A percentile compares a stretch with the other conserved stretches of the same genome.
These are phyloP conservation scores for Pachyrhynchus sulphureomaculatus DNA, from an alignment of 1,140 invertebrate genomes.

Conservation along the genomic window DNA sequence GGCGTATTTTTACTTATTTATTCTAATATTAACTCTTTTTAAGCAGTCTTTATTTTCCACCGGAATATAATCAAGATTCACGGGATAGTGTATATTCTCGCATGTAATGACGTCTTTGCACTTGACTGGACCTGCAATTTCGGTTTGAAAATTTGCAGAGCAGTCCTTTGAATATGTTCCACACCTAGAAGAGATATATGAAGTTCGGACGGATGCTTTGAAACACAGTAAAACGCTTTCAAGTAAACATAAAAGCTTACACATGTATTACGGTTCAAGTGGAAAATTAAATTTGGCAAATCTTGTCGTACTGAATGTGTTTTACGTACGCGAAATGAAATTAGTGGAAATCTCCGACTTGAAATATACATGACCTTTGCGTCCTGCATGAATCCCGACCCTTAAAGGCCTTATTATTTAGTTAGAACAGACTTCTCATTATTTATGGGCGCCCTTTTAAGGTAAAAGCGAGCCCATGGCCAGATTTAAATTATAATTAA, in stretches of 20 bases:
- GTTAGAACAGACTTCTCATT: conserved; percentile 1
- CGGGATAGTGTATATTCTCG: too few species aligned
- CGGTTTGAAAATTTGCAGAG: too few species aligned
- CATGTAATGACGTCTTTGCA: too few species aligned
- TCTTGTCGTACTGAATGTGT: conserved; percentile 10
- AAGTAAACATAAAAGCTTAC: background rate
- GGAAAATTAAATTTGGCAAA: conserved; percentile 12
- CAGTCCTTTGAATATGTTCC: too few species aligned
- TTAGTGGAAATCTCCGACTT: conserved; percentile 8
- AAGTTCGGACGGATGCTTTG: too few species aligned
- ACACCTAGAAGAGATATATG: too few species aligned
- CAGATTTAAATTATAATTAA: background rate
- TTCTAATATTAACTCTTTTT: too few species aligned
- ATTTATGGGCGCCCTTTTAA: conserved; percentile 2
- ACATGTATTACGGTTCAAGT: background rate
- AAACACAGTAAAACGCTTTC: background rate
- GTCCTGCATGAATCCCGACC: background rate
- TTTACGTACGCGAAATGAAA: conserved; percentile 14
- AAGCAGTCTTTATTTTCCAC: too few species aligned
- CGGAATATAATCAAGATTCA: too few species aligned
- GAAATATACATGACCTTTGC: conserved; percentile 13
- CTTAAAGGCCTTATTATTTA: conserved; percentile 12
- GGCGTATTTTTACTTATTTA: too few species aligned
- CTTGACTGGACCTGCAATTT: too few species aligned
- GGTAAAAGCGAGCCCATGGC: conserved; percentile 1